phyloP scores from a whole-genome alignment of 2,113 vertebrate species.

The Tenebrosternarchus preto region DNA sequence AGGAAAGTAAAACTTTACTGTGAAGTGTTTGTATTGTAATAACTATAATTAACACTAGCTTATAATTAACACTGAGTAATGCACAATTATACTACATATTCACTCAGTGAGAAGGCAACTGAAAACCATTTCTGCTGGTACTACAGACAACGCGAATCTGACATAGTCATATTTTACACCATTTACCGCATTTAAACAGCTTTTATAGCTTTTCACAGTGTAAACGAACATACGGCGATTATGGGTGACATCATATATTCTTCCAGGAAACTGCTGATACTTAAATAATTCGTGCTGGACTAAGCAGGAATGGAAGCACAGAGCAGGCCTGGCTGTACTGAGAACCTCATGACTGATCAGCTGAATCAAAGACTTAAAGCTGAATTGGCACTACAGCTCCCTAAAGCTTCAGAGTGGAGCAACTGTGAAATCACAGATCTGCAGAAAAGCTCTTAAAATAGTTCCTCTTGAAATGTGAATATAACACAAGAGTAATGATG shows the following conservation, averaged over 20 bases:
- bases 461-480: background rate
- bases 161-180: slow-evolving; percentile 17
- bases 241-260: background rate
- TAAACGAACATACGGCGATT: background rate
- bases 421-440: too few relatives aligned
- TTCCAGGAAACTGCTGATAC: background rate
- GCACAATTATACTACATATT: background rate
- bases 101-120: background rate
- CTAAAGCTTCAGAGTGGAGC: background rate
- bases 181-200: background rate
- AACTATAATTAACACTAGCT: background rate
- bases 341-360: background rate
- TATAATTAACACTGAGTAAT: too few relatives aligned
- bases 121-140: background rate
- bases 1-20: background rate
- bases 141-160: background rate
- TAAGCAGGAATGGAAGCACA: slow-evolving; percentile 14
- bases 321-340: background rate
- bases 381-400: background rate
- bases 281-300: slow-evolving; percentile 24
- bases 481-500: background rate
- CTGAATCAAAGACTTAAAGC: slow-evolving; percentile 3
- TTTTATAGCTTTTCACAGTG: background rate
- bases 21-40: background rate
- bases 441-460: background rate